These are phyloP conservation scores for Drosophila hamatofila DNA, from an alignment of 2,888 invertebrate species.

Conservation along the genomic window DNA sequence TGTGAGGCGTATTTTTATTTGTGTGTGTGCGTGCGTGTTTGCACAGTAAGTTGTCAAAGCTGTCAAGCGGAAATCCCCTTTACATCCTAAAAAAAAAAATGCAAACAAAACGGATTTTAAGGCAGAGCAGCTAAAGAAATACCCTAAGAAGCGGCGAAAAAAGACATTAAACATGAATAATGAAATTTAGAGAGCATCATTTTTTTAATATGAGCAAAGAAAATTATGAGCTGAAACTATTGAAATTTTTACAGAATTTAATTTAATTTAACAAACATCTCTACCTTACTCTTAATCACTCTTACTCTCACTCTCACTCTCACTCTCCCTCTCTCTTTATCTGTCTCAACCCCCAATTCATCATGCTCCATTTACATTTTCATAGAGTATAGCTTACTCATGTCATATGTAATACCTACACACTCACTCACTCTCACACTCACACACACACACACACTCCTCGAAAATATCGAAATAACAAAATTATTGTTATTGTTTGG, in stretches of 20 bases:
- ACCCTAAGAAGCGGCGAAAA: conserved; percentile 10
- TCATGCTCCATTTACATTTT: conserved; percentile 1
- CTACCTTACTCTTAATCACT: not conserved
- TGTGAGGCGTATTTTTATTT: conserved; percentile 27
- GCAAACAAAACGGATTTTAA: not conserved
- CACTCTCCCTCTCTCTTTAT: not conserved
- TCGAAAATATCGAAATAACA: conserved; percentile 79
- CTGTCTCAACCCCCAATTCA: not conserved
- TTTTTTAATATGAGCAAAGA: not conserved
- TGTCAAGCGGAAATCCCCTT: conserved; percentile 77
- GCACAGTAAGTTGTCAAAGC: conserved; percentile 74
- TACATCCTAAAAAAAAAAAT: conserved; percentile 63
- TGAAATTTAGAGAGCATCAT: too few relatives aligned
- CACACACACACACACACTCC: conserved; percentile 31
- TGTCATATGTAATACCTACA: conserved; percentile 24
- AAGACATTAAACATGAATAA: too few relatives aligned
- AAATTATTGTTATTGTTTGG: conserved; percentile 78
- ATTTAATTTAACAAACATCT: too few relatives aligned
- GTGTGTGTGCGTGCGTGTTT: conserved; percentile 29
- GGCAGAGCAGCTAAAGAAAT: conserved; percentile 6
- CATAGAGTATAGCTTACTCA: conserved; percentile 32
- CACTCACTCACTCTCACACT: conserved; percentile 1
- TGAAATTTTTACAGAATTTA: not conserved
- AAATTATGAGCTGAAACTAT: too few relatives aligned
- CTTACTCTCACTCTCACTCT: not conserved